Evolutionary conservation across 2,888 invertebrate genomes (phyloP).

Genomic region (Leptinotarsa rubiginosa): DNA sequence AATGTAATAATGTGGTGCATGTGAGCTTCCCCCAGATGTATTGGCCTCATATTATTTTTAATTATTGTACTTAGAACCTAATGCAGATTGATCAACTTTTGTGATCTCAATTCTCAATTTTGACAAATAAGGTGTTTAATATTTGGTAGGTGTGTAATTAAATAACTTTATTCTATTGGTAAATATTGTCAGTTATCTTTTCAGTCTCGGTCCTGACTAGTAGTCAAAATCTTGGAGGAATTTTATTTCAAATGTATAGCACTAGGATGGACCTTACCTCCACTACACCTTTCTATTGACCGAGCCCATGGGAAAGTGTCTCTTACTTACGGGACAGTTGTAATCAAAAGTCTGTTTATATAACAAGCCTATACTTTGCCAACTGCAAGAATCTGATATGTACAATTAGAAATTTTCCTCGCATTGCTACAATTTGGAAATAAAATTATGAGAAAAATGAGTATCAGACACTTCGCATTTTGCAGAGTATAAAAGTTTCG

Average conservation of each 20-base stretch:
- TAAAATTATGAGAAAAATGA: not conserved
- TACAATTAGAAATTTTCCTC: not conserved
- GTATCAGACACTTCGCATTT: not conserved
- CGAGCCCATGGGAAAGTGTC: not conserved
- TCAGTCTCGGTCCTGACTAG: not conserved
- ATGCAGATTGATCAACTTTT: conserved; percentile 50
- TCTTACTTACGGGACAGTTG: not conserved
- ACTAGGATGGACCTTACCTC: not conserved
- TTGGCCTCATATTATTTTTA: conserved; percentile 28
- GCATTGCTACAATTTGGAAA: no score
- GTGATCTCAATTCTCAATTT: conserved; percentile 61
- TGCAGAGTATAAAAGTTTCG: not conserved
- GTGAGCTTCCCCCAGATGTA: conserved; percentile 50
- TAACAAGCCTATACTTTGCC: not conserved
- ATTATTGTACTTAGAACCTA: conserved; percentile 51
- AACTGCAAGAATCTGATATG: not conserved
- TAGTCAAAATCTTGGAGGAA: not conserved
- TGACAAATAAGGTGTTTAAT: conserved; percentile 57
- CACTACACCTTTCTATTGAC: not conserved
- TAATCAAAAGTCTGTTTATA: not conserved
- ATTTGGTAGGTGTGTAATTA: conserved; percentile 11
- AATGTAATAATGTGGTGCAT: conserved; percentile 49
- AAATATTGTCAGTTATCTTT: not conserved
- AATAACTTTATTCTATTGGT: conserved; percentile 11
- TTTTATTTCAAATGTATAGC: not conserved